Base-by-base conservation (phyloP, 2,888 invertebrate genomes). In the Drosophila buzzatii region DNA sequence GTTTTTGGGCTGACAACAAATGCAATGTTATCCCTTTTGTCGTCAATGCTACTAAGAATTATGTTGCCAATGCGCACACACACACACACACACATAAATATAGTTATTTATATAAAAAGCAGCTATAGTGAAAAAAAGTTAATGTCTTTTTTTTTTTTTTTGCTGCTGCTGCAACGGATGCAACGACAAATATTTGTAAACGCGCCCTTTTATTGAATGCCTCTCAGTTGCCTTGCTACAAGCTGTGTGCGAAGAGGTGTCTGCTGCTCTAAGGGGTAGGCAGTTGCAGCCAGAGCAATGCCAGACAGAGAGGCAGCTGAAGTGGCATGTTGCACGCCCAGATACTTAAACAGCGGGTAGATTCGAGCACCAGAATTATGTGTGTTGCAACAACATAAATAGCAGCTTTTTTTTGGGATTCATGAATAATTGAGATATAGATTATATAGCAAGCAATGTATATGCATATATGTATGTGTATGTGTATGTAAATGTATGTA, bases 1-100 rank as follows among this genome's bases (percentile, higher is more conserved):
- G 85, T 75, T 85, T 84, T 81, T 89, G 89, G 84, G 86, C 84
- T 85, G 72, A 89, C 81, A 85, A 86, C 79, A 76, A 83, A 89
- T 79, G 86, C 86, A 84, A 89, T 88, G 88, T 90, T 90, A 90
- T 90, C 91, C 90, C 82, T 90, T 90, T 91, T 86, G 90, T 89
- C 85, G 66, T 76, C 70, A 58, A 56, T 82, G 88, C 88, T 84
- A 84, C 86, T 85, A 81, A 85, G 89, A 89, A 89, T 84, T 88
- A 82, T 86, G 90, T 85, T 88, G 87, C 41, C 61, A 60, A 67
- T 55, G 47, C 44, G 67, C 16, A 52, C n/a, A 63, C 42, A 45
- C 51, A 45, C 33, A 52, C 51, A 52, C 20, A 35, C 35, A 52
- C 57, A 57, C 14, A 63, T 33, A 18, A 4, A 52, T 35, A n/a